Conservation (phyloP, 2,888 invertebrate species). For the Tachystola acroxantha region DNA sequence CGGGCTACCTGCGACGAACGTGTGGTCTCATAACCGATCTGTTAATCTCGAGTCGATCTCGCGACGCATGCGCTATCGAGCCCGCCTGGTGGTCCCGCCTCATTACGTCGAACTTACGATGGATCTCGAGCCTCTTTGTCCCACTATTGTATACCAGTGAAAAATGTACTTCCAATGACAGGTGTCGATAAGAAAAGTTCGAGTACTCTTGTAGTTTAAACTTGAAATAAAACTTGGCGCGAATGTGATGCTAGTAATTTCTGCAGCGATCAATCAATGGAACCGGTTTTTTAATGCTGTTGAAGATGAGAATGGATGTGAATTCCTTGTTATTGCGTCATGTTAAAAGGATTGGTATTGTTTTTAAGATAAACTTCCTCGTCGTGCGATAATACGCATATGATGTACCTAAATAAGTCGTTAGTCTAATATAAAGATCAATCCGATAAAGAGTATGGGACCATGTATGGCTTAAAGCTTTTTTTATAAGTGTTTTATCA, state of each 20-base stretch:
- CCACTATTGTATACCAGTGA: constrained; percentile 67
- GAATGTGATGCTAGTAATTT: constrained; percentile 47
- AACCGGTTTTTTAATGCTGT: constrained; percentile 44
- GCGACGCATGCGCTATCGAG: constrained; percentile 62
- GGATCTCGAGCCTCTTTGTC: constrained; percentile 45
- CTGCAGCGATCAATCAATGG: constrained; percentile 52
- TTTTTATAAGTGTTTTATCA: too few relatives aligned
- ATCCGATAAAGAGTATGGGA: too few relatives aligned
- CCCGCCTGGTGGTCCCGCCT: constrained; percentile 68
- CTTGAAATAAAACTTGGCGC: constrained; percentile 27
- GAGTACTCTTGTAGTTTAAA: constrained; percentile 13
- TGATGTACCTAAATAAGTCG: too few relatives aligned
- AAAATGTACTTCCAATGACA: constrained; percentile 69
- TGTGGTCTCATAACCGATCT: constrained; percentile 70
- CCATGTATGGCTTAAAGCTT: too few relatives aligned
- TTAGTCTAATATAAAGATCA: too few relatives aligned
- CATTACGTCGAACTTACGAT: constrained; percentile 60
- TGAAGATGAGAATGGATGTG: constrained; percentile 33
- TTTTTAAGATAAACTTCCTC: constrained; percentile 14
- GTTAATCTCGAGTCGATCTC: constrained; percentile 68
- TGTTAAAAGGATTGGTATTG: constrained; percentile 33
- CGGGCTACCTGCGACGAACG: constrained; percentile 70
- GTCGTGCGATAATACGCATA: constrained; percentile 1
- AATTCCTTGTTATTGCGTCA: constrained; percentile 37
- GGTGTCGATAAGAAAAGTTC: constrained; percentile 62